Base-by-base conservation (phyloP, 2,888 invertebrate species). In the Trissonchulus latispiculum region DNA sequence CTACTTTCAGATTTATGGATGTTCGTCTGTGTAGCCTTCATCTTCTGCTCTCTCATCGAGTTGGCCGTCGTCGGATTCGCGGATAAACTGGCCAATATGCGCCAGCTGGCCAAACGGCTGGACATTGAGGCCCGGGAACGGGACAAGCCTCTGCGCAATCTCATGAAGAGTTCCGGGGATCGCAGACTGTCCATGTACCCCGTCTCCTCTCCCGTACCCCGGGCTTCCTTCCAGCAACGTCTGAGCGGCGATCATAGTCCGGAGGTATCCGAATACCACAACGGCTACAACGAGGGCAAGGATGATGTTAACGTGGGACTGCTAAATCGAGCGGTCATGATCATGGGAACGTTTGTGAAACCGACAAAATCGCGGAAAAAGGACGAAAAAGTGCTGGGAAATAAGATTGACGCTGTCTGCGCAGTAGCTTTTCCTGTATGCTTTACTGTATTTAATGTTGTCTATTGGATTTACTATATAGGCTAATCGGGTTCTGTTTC, bases 1-100 rank as follows among this genome's bases (percentile, higher is more conserved):
- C n/a, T n/a, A n/a, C n/a, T 68, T 68, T 23, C 33, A 68, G 69
- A 68, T n/a, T 33, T 68, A 33, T 68, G 69, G 69, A 68, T 68
- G 69, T 68, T 68, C 36, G 33, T 68, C 23, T 68, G 69, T 33
- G 69, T 68, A 15, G 69, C 69, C 2, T 68, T 68, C 36, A 68
- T 68, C 36, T 68, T 68, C 36, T 33, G 31, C n/a, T 31, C 69
- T 18, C 36, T 68, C 3, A 68, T 68, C 36, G 69, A 68, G 33
- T 36, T 68, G 33, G 69, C 69, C n/a, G 33, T 68, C 2, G 69
- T 68, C n/a, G 69, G 69, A 3, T 68, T 68, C 33, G 69, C 33
- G 33, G 69, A 68, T n/a, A 68, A 68, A 33, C 35, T 68, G 33
- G 2, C 69, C 3, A 68, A 23, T n/a, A 68, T 68, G 69, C 69